These are phyloP conservation scores for Oryctolagus cuniculus DNA, from an alignment of 2,113 vertebrate species.

Conservation along the genomic window mOryCun1.1 NC_091437.1:57000501-57001000, in stretches of 20 bases:
- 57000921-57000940: no score
- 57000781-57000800: no score
- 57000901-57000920: not conserved
- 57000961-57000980: not conserved
- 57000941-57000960: no score
- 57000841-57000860: not conserved
- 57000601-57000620: not conserved
- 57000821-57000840: not conserved
- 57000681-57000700: no score
- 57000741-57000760: not conserved
- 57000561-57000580: not conserved
- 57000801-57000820: not conserved
- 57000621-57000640: not conserved
- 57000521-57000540: not conserved
- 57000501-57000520: not conserved
- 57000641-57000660: not conserved
- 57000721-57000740: not conserved
- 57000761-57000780: not conserved
- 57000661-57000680: not conserved
- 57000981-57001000: not conserved
- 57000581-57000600: not conserved
- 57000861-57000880: not conserved
- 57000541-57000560: not conserved
- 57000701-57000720: not conserved
- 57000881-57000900: not conserved